Base-by-base conservation (phyloP, 2,888 invertebrate genomes). In the Idaea straminata region DNA sequence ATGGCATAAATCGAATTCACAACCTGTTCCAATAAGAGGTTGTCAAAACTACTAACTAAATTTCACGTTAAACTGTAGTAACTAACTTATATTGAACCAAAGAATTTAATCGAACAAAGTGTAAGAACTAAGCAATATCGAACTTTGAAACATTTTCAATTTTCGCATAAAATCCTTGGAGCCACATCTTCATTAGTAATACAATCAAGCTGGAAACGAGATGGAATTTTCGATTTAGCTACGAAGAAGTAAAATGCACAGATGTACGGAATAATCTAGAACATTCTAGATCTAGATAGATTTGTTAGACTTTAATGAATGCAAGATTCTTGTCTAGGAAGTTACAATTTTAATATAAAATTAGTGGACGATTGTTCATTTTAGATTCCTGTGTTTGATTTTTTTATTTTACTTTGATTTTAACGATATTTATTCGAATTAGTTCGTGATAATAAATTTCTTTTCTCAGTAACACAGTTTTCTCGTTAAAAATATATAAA, bases 171-270 rank as follows among this genome's bases (percentile, higher is more conserved):
- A 83, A 82, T 78, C 73, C 69, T 67, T 72, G 72, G 78, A 80
- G 79, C 84, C 77, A 79, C 82, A 80, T 80, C 82, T 85, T 87
- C 87, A 87, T 88, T 87, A 86, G 80, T 80, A 82, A 84, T 86
- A 84, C 86, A 86, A 88, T 86, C 81, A 82, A 77, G 76, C 74
- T 67, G 70, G 73, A 74, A 73, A 68, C 74, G 76, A 78, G 74
- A 73, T 78, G 81, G 81, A 81, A 82, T 81, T 82, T 83, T 77
- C 83, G 78, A 84, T 84, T 81, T 76, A 70, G 74, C 74, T 72
- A 64, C 69, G 72, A 77, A 80, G 81, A 79, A 82, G 73, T 77
- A 74, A 72, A 72, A 77, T 74, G 69, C 73, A 72, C 72, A 74
- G 75, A 72, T 74, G 74, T 71, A 66, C 59, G 34, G 38, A 61